Evolutionary conservation across 1,140 invertebrate genomes (phyloP), one percentile per base, ranked within the genome.

Genomic region (Lineus longissimus): DNA sequence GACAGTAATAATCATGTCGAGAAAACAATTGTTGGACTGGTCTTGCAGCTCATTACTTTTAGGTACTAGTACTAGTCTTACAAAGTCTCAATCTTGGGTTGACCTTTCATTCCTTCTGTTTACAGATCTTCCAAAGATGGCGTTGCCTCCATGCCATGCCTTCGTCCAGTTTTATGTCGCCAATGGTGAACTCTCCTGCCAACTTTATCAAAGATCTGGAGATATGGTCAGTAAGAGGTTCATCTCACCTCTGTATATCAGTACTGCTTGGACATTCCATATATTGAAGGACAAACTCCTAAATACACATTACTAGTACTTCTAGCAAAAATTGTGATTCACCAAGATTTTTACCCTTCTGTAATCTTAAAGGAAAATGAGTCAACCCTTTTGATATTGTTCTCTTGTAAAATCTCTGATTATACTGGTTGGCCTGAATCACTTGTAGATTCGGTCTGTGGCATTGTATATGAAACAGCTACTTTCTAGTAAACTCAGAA

Each of bases 111-210:
- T n/a, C n/a, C n/a, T 36, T 36, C 15, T 15, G 56, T 62, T 74
- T 77, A n/a, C 65, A 84, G 94, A 98, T 82, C 73, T 99, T 29
- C 85, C 87, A 2, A 83, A 90, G 80, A 99, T 99, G 97, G 96
- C 94, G 7, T 82, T 99, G 25, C 97, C 97, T 15, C 97, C 97
- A 0, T 99, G 97, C 76, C 97, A 99, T 81, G 92, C 91, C 75
- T 81, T 99, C 4, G 90, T 88, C 0, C 96, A 99, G 79, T 99
- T 99, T 83, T 95, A 92, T 85, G 96, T 99, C 0, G 85, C 87
- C 0, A 85, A 93, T 81, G 90, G 88, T 15, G 83, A 86, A 71
- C 69, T 88, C 84, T 96, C 92, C 2, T 98, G 94, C 78, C 90
- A 95, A 72, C 79, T 99, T 64, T 98, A 98, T 80, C 97, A 99